Percentiles rank a stretch among this genome's conserved stretches.
Conservation (phyloP, 2,888 invertebrate species). For the Leptopilina drosophilae region DNA sequence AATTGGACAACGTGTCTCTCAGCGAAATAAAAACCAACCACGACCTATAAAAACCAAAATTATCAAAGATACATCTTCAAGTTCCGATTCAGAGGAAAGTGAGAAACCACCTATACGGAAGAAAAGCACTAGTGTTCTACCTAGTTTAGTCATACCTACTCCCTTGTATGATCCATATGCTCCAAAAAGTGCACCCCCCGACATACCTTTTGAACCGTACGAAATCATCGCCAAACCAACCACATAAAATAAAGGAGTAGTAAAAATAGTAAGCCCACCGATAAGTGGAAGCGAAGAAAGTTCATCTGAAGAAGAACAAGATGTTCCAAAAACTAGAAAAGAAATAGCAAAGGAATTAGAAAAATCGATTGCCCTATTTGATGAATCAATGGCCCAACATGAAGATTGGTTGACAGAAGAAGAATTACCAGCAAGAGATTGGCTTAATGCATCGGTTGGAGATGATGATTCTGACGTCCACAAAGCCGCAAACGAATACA, state of each 20-base stretch:
- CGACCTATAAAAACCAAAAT: too few species aligned
- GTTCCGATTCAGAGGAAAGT: too few species aligned
- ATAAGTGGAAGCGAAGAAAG: neutral
- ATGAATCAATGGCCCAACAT: neutral
- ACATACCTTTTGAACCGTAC: neutral
- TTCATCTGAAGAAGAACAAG: neutral
- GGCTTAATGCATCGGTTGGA: neutral
- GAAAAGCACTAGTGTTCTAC: neutral
- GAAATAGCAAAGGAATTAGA: too few species aligned
- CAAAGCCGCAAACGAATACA: too few species aligned
- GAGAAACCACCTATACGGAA: neutral
- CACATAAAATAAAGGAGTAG: neutral
- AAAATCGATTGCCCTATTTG: neutral
- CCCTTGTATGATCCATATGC: neutral
- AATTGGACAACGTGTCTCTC: too few species aligned
- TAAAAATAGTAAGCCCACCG: neutral
- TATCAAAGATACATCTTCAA: too few species aligned
- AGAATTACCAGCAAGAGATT: neutral
- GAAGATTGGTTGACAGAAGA: neutral
- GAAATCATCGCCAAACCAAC: neutral
- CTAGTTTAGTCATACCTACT: neutral
- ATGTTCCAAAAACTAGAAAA: too few species aligned
- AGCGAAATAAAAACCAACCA: too few species aligned
- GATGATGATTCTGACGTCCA: neutral
- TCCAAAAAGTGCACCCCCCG: neutral